phyloP scores from a whole-genome alignment of 1,140 invertebrate genomes.

The Charaxes varanes region DNA sequence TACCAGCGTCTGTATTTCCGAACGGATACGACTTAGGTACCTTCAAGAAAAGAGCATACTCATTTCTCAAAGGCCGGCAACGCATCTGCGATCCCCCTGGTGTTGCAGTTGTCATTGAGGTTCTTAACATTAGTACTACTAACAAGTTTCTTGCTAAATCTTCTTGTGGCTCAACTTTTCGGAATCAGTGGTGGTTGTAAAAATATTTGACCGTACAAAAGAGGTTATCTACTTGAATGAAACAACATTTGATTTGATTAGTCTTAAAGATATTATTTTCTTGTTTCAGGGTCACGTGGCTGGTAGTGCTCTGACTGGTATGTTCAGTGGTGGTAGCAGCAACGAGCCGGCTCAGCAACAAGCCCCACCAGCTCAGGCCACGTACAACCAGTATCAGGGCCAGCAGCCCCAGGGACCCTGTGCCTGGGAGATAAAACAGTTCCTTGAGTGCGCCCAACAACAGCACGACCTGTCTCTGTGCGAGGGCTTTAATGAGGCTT shows the following conservation, averaged over 20 bases:
- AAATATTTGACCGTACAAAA: too few relatives aligned
- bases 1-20: too few relatives aligned
- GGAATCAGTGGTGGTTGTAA: too few relatives aligned
- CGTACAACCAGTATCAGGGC: slow-evolving; percentile 50
- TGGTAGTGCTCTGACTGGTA: slow-evolving; percentile 88
- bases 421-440: slow-evolving; percentile 92
- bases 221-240: too few relatives aligned
- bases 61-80: too few relatives aligned
- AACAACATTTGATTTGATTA: not conserved
- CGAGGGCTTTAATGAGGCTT: slow-evolving; percentile 94
- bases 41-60: too few relatives aligned
- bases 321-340: slow-evolving; percentile 84
- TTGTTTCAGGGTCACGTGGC: slow-evolving; percentile 84
- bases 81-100: too few relatives aligned
- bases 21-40: too few relatives aligned
- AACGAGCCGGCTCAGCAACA: slow-evolving; percentile 70
- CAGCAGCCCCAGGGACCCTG: slow-evolving; percentile 81
- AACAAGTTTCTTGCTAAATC: too few relatives aligned
- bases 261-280: slow-evolving; percentile 2
- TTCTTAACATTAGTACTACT: too few relatives aligned
- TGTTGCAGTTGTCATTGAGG: too few relatives aligned
- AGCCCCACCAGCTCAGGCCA: slow-evolving; percentile 58
- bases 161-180: too few relatives aligned
- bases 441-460: slow-evolving; percentile 89
- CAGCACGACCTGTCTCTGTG: slow-evolving; percentile 90